These are phyloP conservation scores for Lithophane ornitopus DNA, from an alignment of 2,888 invertebrate species.

Conservation along the genomic window DNA sequence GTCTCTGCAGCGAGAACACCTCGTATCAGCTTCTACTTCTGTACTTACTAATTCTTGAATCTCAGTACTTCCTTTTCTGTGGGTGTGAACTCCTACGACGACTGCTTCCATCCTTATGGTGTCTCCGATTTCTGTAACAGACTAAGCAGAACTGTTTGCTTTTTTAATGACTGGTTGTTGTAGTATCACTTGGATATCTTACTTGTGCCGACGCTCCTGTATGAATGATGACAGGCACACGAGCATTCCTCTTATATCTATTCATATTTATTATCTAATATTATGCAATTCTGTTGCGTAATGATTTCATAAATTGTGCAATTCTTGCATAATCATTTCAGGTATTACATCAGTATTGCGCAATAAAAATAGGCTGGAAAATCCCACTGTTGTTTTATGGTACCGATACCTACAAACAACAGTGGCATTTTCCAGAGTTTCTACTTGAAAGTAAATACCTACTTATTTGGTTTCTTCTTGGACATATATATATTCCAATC, in stretches of 20 bases:
- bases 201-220: slow-evolving; percentile 25
- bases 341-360: neutral
- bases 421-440: too few species aligned
- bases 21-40: slow-evolving; percentile 11
- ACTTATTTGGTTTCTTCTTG: too few species aligned
- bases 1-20: slow-evolving; percentile 53
- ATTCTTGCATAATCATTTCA: neutral
- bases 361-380: slow-evolving; percentile 1
- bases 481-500: too few species aligned
- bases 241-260: slow-evolving; percentile 29
- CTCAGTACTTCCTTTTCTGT: slow-evolving; percentile 25
- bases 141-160: slow-evolving; percentile 45
- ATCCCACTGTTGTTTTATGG: neutral
- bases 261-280: neutral
- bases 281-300: neutral
- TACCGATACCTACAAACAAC: too few species aligned
- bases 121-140: slow-evolving; percentile 48
- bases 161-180: neutral
- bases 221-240: slow-evolving; percentile 13
- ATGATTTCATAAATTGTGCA: slow-evolving; percentile 25
- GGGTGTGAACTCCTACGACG: slow-evolving; percentile 26
- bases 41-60: slow-evolving; percentile 33
- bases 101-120: slow-evolving; percentile 43
- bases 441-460: too few species aligned
- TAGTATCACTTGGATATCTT: slow-evolving; percentile 1